Evolutionary conservation across 2,113 vertebrate genomes (phyloP), one percentile per base, ranked within the genome.

Genomic region (Porphyrio hochstetteri): DNA sequence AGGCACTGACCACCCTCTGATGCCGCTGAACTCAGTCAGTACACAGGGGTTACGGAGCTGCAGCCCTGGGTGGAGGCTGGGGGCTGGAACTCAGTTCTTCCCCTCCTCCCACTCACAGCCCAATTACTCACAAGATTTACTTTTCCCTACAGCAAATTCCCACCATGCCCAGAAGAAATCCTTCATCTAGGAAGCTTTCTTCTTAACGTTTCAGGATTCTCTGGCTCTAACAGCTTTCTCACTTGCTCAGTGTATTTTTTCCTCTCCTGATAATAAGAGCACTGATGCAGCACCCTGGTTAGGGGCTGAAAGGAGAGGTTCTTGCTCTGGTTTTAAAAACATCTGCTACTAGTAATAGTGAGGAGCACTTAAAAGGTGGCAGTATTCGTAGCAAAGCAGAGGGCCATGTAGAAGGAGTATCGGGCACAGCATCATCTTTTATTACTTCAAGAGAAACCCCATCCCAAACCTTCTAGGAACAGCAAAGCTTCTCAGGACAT

Each of bases 111-210:
- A 29, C 52, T 70, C 61, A 18, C 56, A 87, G 61, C 65, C 77
- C 83, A 84, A 71, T 88, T 56, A 78, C 76, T 90, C 76, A 79
- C 65, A 36, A 42, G 80, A 31, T 89, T 97, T 92, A 38, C 56
- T 92, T 69, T 78, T 81, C 57, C 83, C 71, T 80, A 35, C 29
- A 82, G 88, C 86, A 91, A 93, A 91, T 82, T 82, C 88, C 57
- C 77, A 46, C 93, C 36, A 16, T 57, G 44, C 48, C 86, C 86
- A 42, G 44, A 46, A 53, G 76, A 90, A 89, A 61, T 42, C 70
- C 84, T 86, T 76, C 72, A 52, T 44, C 33, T 13, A 27, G 61
- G 56, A 72, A 55, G 57, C 33, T 55, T 92, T 89, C 88, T 77
- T 52, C 36, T 38, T 5, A 7, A 25, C 0, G 0, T 46, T 92